Base-by-base conservation (phyloP, 2,797 vertebrate genomes). In the Lacerta viridis region DNA sequence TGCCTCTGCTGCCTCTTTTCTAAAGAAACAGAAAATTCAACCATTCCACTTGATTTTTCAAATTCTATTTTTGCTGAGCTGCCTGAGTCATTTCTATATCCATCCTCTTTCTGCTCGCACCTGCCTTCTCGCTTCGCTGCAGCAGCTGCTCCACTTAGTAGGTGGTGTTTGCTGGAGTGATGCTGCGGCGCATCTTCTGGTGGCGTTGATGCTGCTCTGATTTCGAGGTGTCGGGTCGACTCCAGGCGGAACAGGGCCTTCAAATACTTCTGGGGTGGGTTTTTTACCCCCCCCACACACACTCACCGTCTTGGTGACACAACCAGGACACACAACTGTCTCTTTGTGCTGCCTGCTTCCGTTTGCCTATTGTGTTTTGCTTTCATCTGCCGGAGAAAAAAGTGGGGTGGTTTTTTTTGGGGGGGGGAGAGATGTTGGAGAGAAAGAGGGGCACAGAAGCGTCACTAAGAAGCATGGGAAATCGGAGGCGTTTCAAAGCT, bases 401-500 rank as follows among this genome's bases (percentile, higher is more conserved):
- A 6, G 15, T 11, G 2, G 5, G 7, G 39, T 18, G 27, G 7
- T 0, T 1, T 4, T 68, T 50, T 50, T 13, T 2, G 46, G 50
- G 50, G 50, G 50, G 50, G 13, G 50, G n/a, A n/a, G n/a, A 55
- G 50, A 55, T 15, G 50, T 55, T 11, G 27, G 36, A n/a, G 20
- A 9, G 50, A 29, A 36, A 68, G 5, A 74, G 82, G 5, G 88
- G 39, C 46, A 55, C 50, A n/a, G 36, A 84, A 55, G 43, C 43
- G 55, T 18, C 39, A 41, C 78, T 36, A 1, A 23, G 84, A 46
- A 89, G 61, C 15, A 17, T 80, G 25, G 7, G 15, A 78, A 66
- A 46, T 75, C 68, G 64, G 41, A 87, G 88, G 76, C 36, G 3
- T 86, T 90, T 92, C 85, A 93, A 92, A 94, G 90, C 55, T 33